Evolutionary conservation across 1,140 invertebrate genomes (phyloP).

Genomic region (Polypedilum vanderplanki): DNA sequence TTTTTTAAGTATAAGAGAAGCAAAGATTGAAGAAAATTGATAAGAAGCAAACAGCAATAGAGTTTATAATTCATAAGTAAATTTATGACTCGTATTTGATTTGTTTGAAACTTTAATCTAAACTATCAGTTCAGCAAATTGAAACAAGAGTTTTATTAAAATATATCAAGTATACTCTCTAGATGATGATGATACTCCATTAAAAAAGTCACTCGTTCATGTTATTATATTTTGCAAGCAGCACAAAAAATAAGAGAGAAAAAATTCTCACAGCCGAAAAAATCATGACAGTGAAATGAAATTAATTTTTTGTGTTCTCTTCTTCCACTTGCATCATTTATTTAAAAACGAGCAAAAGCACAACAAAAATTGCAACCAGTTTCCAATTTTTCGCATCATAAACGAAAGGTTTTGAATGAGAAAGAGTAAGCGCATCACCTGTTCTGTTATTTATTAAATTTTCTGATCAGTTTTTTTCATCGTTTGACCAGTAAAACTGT

Average conservation of each 20-base stretch:
- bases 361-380: slow-evolving; percentile 1
- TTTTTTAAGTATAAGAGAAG: neutral
- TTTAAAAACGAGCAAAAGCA: neutral
- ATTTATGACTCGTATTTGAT: neutral
- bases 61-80: neutral
- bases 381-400: slow-evolving; percentile 13
- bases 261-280: no score
- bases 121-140: no score
- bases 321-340: no score
- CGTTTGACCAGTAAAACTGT: neutral
- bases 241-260: no score
- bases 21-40: slow-evolving; percentile 19
- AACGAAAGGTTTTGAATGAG: neutral
- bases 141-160: no score
- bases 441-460: slow-evolving; percentile 20
- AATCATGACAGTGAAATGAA: no score
- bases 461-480: neutral
- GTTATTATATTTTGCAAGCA: no score
- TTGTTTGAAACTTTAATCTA: neutral
- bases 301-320: no score
- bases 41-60: neutral
- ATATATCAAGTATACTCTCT: no score
- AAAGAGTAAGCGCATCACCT: slow-evolving; percentile 9
- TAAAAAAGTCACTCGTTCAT: no score
- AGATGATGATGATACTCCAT: no score